Base-by-base conservation (phyloP, 92 coral and sea anemone species). In the Blastomussa wellsi region DNA sequence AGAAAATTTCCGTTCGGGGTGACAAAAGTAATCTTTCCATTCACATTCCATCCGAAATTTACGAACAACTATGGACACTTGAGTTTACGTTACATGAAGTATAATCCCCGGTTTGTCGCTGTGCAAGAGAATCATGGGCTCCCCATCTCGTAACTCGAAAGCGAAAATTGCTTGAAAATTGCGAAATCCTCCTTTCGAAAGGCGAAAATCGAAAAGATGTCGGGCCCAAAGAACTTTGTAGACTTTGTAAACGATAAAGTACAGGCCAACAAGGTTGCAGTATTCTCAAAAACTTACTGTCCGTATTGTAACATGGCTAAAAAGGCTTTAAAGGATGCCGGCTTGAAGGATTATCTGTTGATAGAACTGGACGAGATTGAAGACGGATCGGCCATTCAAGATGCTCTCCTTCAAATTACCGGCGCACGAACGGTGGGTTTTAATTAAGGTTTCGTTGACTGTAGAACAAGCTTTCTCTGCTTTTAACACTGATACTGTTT, bases 281-380 rank as follows among this genome's bases (percentile, higher is more conserved):
- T 96, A 19, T 96, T 94, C 87, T 96, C 98, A 8, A 94, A 94
- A 79, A 84, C 91, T 8, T 92, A 94, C 84, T 96, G 98, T 36
- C 98, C 98, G 3, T 91, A 51, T 71, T 96, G 98, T 59, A 86
- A 65, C 12, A 94, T 28, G 91, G 98, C 95, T 8, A 96, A 96
- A 82, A 10, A 44, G 3, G 92, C 94, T 3, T 60, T 96, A 11
- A 72, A 88, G 2, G 88, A 90, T 3, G 89, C 87, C 76, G 98
- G 95, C 11, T 81, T 86, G 19, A 85, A 89, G 77, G 88, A 93
- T 32, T 94, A 74, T 55, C 29, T 86, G 22, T 38, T 94, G 44
- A 62, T 94, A 32, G 98, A 96, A 67, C 86, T 96, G 37, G 98
- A 96, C 37, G 73, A 76, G 13, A 64, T 88, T 29, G 90, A 80